Evolutionary conservation across 2,113 vertebrate species (phyloP), one percentile per base, ranked within the genome.

Genomic region (Brachirus orientalis): DNA sequence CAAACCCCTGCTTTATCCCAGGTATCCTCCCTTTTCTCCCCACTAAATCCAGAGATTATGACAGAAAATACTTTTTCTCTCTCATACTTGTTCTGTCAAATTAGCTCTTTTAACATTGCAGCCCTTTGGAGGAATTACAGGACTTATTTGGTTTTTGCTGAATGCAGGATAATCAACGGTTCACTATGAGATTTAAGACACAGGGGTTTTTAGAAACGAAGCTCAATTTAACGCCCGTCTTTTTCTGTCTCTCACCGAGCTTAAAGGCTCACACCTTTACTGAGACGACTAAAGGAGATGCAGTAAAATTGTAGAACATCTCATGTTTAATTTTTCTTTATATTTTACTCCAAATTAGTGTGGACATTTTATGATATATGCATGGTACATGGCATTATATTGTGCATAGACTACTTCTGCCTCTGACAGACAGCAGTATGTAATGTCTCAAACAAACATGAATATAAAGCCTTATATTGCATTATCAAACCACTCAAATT

Each of bases 1-100:
- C 85, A 83, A 88, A 79, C 71, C 85, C 63, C 61, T 72, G 77
- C 84, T 88, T 90, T 84, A 91, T 89, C 86, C 86, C 80, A 90
- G 87, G 86, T 90, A 91, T 90, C 88, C 87, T 80, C 67, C 61
- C 54, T 78, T 86, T 55, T 90, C 80, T 72, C 56, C 28, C 69
- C 36, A 37, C 73, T 85, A 93, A 93, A 89, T 89, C 91, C 90
- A 87, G 69, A 85, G 84, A 92, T 92, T 90, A 92, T 88, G 82
- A 85, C 80, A 83, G 79, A 86, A 89, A 92, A 90, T 86, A 80
- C 78, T 84, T 87, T 90, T 85, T 80, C 80, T 83, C 82, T 76
- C 83, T 80, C 79, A 85, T 80, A 87, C 80, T 88, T 88, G 90
- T 91, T 92, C 91, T 85, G 86, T 90, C 88, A 91, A 92, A 92